Evolutionary conservation across 2,113 vertebrate genomes (phyloP).

Genomic region (Leptodactylus fuscus): DNA sequence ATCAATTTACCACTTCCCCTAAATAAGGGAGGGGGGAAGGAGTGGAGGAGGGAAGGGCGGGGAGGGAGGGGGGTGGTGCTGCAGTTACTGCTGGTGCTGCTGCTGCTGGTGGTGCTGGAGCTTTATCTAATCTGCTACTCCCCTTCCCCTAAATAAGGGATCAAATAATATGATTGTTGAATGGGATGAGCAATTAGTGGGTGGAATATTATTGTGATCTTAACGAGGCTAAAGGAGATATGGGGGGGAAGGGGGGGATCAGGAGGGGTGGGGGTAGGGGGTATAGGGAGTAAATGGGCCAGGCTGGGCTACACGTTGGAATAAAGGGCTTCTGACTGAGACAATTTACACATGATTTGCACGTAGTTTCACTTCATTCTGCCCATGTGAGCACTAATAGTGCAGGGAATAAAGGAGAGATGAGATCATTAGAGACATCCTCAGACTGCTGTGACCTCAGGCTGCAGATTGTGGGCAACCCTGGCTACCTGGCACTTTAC

Average conservation of each 20-base stretch:
- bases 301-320: slow-evolving; percentile 80
- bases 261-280: slow-evolving; percentile 77
- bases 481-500: slow-evolving; percentile 11
- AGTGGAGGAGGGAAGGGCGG: slow-evolving; percentile 64
- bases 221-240: slow-evolving; percentile 87
- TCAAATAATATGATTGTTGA: slow-evolving; percentile 88
- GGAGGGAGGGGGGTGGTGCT: slow-evolving; percentile 67
- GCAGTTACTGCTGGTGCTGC: slow-evolving; percentile 21
- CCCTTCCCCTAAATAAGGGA: slow-evolving; percentile 80
- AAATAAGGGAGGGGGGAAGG: slow-evolving; percentile 71
- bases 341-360: slow-evolving; percentile 81
- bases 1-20: slow-evolving; percentile 94
- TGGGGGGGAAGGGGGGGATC: slow-evolving; percentile 78
- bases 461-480: slow-evolving; percentile 52
- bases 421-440: slow-evolving; percentile 79
- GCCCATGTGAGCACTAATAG: slow-evolving; percentile 78
- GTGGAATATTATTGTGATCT: slow-evolving; percentile 91
- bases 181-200: slow-evolving; percentile 93
- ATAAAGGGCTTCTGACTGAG: slow-evolving; percentile 79
- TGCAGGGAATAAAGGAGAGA: slow-evolving; percentile 75
- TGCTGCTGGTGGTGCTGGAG: slow-evolving; percentile 81
- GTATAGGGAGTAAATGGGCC: slow-evolving; percentile 82
- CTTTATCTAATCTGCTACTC: slow-evolving; percentile 86
- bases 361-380: slow-evolving; percentile 79
- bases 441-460: slow-evolving; percentile 68